Evolutionary conservation across 2,888 invertebrate species (phyloP), one percentile per base, ranked within the genome.

Genomic region (Cynaeus angustus): DNA sequence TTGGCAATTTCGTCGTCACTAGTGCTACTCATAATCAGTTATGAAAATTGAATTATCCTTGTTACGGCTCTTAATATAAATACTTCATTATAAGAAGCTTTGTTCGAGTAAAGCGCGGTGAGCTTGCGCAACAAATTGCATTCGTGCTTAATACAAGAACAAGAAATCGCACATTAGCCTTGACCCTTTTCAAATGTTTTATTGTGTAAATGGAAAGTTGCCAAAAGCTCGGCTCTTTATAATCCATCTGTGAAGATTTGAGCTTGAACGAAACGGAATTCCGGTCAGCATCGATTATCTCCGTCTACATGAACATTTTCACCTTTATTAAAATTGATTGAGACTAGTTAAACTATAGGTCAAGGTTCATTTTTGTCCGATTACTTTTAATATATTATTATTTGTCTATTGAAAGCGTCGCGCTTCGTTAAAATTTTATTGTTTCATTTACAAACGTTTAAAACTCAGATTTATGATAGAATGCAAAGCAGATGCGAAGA

Each of bases 181-280:
- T 64, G 64, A 64, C 64, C 64, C 30, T 43, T 45, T 43, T 53
- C 38, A 33, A 53, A 65, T 65, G 53, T 65, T 65, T 53, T 65
- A 45, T 52, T 62, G 62, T 62, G 52, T 45, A 65, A 53, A 65
- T 53, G 65, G 65, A 65, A 55, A 43, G 41, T 65, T 65, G 65
- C 65, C 65, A 65, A 65, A 65, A 53, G 61, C 50, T 45, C 21
- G 16, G 48, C 48, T 37, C 43, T 50, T 33, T 50, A 52, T 41
- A 52, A 62, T 62, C 50, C 50, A 38, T 33, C 61, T 33, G 46
- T 46, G 48, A 50, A 62, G 41, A 62, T 62, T 41, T 33, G 52
- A 62, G 50, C 48, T 50, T 52, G 41, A 52, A 50, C 48, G 48
- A 38, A 50, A 41, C 52, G 50, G 41, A 62, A 38, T 50, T 62